phyloP scores from a whole-genome alignment of 2,797 vertebrate genomes.

The Amblyraja radiata region DNA sequence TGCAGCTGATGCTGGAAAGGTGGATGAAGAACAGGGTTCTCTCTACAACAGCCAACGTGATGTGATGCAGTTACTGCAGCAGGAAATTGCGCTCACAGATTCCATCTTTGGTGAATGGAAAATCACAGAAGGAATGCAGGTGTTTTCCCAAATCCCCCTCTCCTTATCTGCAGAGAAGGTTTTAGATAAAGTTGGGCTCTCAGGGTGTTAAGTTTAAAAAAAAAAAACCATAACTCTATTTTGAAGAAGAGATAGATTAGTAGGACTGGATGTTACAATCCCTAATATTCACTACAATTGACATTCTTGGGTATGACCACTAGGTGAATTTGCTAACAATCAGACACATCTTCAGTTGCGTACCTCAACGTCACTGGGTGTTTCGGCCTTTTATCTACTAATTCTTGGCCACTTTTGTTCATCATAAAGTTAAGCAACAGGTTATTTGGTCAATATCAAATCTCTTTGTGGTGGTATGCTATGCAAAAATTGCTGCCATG shows the following conservation, averaged over 20 bases:
- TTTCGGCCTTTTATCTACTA: not conserved
- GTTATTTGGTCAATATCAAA: not conserved
- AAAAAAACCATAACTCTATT: not conserved
- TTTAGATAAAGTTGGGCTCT: not conserved
- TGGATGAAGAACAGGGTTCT: not conserved
- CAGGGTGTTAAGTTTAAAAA: not conserved
- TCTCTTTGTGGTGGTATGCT: not conserved
- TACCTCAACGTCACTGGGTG: too few species aligned
- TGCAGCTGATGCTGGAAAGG: too few species aligned
- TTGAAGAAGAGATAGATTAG: not conserved
- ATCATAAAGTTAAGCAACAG: not conserved
- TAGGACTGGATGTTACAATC: too few species aligned
- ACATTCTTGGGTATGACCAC: too few species aligned
- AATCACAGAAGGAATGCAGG: not conserved
- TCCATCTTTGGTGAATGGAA: not conserved
- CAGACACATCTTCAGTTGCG: too few species aligned
- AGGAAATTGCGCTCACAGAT: not conserved
- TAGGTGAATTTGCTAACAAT: too few species aligned
- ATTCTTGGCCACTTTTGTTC: not conserved
- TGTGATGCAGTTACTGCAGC: not conserved
- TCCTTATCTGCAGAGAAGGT: not conserved
- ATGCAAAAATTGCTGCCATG: not conserved
- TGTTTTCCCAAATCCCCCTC: not conserved
- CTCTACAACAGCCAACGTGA: not conserved
- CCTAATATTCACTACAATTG: too few species aligned